Evolutionary conservation across 1,140 invertebrate species (phyloP).

Genomic region (Drosophila orena): DNA sequence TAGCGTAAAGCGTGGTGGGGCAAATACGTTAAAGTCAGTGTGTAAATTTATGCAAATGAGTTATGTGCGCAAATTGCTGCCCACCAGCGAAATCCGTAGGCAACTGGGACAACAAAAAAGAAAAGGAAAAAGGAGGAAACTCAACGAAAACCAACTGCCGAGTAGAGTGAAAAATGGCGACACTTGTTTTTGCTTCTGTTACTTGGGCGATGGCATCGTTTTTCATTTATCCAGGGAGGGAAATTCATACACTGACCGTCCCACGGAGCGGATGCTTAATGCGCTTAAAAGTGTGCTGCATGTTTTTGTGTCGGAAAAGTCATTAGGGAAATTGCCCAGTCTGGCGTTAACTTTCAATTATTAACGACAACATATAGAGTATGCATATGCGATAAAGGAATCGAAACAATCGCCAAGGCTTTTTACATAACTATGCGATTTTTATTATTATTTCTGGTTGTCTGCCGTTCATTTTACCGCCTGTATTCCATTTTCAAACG

Average conservation of each 20-base stretch:
- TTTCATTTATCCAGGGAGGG: conserved; percentile 69
- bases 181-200: conserved; percentile 61
- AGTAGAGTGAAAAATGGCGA: conserved; percentile 61
- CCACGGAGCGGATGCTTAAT: conserved; percentile 62
- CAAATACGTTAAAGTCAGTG: conserved; percentile 58
- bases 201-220: conserved; percentile 46
- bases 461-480: conserved; percentile 24
- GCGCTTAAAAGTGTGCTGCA: conserved; percentile 61
- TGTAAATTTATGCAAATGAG: conserved; percentile 84
- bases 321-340: conserved; percentile 70
- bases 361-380: conserved; percentile 15
- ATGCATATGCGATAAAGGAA: not conserved
- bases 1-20: conserved; percentile 15
- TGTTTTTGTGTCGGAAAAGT: conserved; percentile 54
- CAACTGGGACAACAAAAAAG: not conserved
- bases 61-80: conserved; percentile 80
- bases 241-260: conserved; percentile 70
- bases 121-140: not conserved
- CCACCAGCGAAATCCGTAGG: conserved; percentile 53
- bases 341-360: conserved; percentile 54
- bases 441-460: conserved; percentile 58
- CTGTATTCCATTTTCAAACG: conserved; percentile 9
- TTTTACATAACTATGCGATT: conserved; percentile 41
- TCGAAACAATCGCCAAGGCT: conserved; percentile 18
- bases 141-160: conserved; percentile 18